These are phyloP conservation scores for Scyliorhinus canicula DNA, from an alignment of 2,797 vertebrate genomes.

Conservation along the genomic window DNA sequence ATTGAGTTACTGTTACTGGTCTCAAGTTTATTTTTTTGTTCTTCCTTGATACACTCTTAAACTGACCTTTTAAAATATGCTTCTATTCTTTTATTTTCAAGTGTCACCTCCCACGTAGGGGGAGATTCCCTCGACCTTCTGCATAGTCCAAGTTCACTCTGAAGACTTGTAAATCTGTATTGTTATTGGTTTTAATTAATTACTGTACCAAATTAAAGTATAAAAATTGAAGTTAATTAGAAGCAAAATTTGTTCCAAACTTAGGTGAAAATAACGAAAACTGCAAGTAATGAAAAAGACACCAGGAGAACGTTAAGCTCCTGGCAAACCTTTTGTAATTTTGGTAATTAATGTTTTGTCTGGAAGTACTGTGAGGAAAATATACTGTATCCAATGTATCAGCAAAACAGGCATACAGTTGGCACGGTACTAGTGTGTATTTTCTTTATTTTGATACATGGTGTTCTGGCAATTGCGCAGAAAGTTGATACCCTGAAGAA, in stretches of 20 bases:
- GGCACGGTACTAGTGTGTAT: background rate
- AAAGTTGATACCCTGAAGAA: background rate
- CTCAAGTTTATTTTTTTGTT: background rate
- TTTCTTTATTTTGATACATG: background rate
- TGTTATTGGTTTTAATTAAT: background rate
- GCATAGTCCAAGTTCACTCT: background rate
- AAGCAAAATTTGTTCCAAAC: background rate
- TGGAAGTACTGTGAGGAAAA: background rate
- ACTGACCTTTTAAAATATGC: background rate
- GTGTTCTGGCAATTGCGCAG: background rate
- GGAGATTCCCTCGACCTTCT: background rate
- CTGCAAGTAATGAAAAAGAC: background rate
- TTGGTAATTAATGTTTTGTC: background rate
- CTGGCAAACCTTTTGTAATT: background rate
- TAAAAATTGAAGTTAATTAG: background rate
- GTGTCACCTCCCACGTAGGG: background rate
- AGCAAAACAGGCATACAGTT: background rate
- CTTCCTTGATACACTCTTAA: background rate
- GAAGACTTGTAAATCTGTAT: background rate
- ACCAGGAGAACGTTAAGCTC: background rate
- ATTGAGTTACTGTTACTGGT: background rate
- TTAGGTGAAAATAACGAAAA: background rate
- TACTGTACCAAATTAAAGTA: background rate
- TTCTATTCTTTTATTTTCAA: constrained; percentile 2
- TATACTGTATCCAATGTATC: background rate